Evolutionary conservation across 2,888 invertebrate genomes (phyloP).

Genomic region (Strigamia transsilvanica): DNA sequence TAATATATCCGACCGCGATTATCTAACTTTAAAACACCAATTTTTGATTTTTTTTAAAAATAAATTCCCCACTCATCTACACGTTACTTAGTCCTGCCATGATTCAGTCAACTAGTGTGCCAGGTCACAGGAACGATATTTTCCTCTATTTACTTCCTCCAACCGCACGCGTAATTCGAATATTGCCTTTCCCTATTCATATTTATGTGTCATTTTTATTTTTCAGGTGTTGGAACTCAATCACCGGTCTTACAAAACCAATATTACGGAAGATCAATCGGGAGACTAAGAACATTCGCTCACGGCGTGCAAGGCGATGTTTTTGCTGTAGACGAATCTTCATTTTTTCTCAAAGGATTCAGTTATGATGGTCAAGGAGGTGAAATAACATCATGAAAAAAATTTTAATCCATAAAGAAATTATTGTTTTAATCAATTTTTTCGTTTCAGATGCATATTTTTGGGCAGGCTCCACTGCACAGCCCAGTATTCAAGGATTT

Average conservation of each 20-base stretch:
- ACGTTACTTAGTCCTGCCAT: neutral
- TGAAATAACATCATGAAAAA: neutral
- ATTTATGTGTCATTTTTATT: neutral
- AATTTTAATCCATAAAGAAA: neutral
- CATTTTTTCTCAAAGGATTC: slow-evolving; percentile 85
- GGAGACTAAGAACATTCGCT: slow-evolving; percentile 52
- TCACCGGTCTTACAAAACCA: slow-evolving; percentile 1
- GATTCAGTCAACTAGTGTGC: neutral
- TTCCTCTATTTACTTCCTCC: neutral
- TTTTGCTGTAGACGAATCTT: slow-evolving; percentile 86
- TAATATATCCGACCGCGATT: too few relatives aligned
- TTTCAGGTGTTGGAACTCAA: neutral
- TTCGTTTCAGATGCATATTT: slow-evolving; percentile 54
- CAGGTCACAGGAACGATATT: neutral
- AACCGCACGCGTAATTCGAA: neutral
- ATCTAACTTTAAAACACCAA: too few relatives aligned
- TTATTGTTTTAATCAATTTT: neutral
- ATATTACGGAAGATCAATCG: slow-evolving; percentile 53
- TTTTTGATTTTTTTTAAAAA: too few relatives aligned
- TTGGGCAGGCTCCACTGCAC: slow-evolving; percentile 54
- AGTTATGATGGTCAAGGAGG: slow-evolving; percentile 88
- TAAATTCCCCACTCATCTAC: neutral
- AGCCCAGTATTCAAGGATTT: slow-evolving; percentile 55
- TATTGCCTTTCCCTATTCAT: neutral
- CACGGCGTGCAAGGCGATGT: slow-evolving; percentile 72